These are phyloP conservation scores for Melopsittacus undulatus DNA, from an alignment of 2,797 vertebrate species.

Conservation along the genomic window DNA sequence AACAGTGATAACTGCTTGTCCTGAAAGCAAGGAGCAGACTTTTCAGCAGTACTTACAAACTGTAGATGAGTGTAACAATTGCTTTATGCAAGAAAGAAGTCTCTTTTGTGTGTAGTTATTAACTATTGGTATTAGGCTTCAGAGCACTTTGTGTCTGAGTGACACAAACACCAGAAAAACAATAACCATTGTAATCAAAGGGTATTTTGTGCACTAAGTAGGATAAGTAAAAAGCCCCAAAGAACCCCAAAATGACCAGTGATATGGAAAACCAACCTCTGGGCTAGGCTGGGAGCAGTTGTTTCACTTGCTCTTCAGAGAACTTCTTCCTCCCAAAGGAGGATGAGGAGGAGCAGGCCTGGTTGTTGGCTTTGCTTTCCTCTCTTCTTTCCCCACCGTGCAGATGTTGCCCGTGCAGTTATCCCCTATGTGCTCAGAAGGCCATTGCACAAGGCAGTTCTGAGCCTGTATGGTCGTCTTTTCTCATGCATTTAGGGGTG, in stretches of 20 bases:
- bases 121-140: neutral
- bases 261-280: neutral
- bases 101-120: neutral
- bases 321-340: neutral
- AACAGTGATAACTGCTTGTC: neutral
- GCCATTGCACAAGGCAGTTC: neutral
- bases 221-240: neutral
- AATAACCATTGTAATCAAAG: accelerated
- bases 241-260: neutral
- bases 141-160: neutral
- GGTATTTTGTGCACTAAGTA: neutral
- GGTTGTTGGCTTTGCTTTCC: neutral
- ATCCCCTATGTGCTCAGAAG: neutral
- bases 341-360: neutral
- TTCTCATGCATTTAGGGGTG: neutral
- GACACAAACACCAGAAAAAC: neutral
- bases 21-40: neutral
- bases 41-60: neutral
- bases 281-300: neutral
- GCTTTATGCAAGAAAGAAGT: neutral
- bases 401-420: neutral
- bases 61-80: neutral
- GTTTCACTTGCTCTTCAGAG: neutral
- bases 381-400: neutral
- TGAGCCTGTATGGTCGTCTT: neutral